Percentiles rank a stretch among this genome's conserved stretches.
These are phyloP conservation scores for Acleris cristana DNA, from an alignment of 2,888 invertebrate genomes.

Conservation along the genomic window DNA sequence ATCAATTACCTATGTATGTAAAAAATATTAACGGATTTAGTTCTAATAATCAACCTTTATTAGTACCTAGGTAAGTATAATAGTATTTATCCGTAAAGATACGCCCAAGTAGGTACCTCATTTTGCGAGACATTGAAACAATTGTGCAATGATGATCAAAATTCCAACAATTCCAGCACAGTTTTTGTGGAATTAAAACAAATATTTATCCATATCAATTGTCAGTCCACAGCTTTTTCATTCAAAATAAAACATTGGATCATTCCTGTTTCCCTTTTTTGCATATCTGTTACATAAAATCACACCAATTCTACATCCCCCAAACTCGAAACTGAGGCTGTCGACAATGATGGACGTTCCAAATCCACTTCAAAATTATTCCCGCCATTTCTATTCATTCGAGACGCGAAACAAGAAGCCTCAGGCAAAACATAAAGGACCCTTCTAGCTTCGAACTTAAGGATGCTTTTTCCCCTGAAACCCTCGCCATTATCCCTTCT, in stretches of 20 bases:
- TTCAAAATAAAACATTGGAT: too few species aligned
- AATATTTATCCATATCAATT: conserved; percentile 8
- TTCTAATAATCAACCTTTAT: too few species aligned
- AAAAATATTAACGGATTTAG: too few species aligned
- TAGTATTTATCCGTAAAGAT: too few species aligned
- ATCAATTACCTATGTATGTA: too few species aligned
- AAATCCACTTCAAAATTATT: conserved; percentile 37
- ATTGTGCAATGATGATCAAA: too few species aligned
- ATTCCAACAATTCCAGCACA: too few species aligned
- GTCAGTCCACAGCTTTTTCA: background rate
- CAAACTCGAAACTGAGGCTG: conserved; percentile 31
- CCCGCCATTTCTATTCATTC: conserved; percentile 32
- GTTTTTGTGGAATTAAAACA: background rate
- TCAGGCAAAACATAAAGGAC: conserved; percentile 8
- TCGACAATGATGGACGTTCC: conserved; percentile 36
- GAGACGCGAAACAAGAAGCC: conserved; percentile 32
- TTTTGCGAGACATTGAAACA: too few species aligned
- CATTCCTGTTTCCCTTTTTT: too few species aligned
- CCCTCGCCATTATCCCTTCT: conserved; percentile 31
- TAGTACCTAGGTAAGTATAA: too few species aligned
- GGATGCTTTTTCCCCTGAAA: conserved; percentile 9
- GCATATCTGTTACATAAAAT: conserved; percentile 9
- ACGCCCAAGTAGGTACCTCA: fast-evolving
- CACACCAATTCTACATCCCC: conserved; percentile 26
- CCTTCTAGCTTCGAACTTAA: conserved; percentile 11